Base-by-base conservation (phyloP, 2,888 invertebrate species). In the Agrochola litura region DNA sequence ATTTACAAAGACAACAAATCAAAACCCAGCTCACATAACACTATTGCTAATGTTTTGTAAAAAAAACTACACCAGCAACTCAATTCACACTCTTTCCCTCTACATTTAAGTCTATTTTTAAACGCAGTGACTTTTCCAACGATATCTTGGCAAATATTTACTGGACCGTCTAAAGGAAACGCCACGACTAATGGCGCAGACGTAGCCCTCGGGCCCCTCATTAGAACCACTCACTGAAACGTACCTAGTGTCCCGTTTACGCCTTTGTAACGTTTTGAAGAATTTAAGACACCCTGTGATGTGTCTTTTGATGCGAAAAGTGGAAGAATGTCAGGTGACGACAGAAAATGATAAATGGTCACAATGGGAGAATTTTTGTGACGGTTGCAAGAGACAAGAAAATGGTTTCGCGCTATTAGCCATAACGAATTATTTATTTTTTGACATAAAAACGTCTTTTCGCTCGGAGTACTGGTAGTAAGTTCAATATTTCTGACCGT, bases 71-170 rank as follows among this genome's bases (percentile, higher is more conserved):
- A 22, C 43, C 25, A 4, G 0, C 73, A 54, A 76, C 16, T n/a
- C 1, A 86, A 75, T 78, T 63, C 61, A 61, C 30, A 77, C 87
- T 67, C 61, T 89, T 60, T 6, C 12, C 16, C 19, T n/a, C 6
- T 1, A 52, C 19, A 8, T 10, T 76, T 82, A 76, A 77, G 87
- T 81, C 58, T 78, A 61, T 54, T 84, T 80, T 89, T 6, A 69
- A 78, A 46, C 70, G 73, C 63, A 73, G 46, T 69, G 70, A 65
- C 22, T 61, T 77, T 74, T 76, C 67, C 74, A 73, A 82, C 85
- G 86, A 89, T 88, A 89, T 89, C 89, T 90, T 84, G 76, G 84
- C 85, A 90, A 91, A 93, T 93, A 92, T 93, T 93, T 91, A 92
- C 90, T 90, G 91, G 82, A 91, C 90, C 89, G 90, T 89, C 89